These are phyloP conservation scores for Carterocephalus palaemon DNA, from an alignment of 2,888 invertebrate genomes.

Conservation along the genomic window DNA sequence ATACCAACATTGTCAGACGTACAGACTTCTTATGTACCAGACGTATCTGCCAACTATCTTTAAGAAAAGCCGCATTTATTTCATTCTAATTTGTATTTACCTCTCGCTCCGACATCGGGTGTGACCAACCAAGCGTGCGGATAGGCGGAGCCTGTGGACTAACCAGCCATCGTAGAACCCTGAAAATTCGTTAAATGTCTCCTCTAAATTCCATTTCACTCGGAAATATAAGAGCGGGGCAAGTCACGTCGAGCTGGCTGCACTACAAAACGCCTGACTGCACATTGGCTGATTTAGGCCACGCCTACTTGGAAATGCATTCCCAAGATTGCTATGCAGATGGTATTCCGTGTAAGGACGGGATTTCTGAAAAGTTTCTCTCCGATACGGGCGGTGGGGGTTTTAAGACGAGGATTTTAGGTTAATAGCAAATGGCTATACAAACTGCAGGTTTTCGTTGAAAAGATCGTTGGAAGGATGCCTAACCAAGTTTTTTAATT, in stretches of 20 bases:
- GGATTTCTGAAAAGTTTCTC: slow-evolving; percentile 50
- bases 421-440: slow-evolving; percentile 43
- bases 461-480: slow-evolving; percentile 21
- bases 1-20: slow-evolving; percentile 64
- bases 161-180: slow-evolving; percentile 52
- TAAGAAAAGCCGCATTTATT: slow-evolving; percentile 62
- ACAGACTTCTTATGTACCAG: slow-evolving; percentile 61
- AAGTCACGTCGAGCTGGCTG: slow-evolving; percentile 47
- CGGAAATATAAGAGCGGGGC: slow-evolving; percentile 40
- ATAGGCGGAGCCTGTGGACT: slow-evolving; percentile 60
- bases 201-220: slow-evolving; percentile 40
- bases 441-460: slow-evolving; percentile 19
- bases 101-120: slow-evolving; percentile 50
- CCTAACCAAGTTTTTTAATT: slow-evolving; percentile 25
- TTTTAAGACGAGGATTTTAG: slow-evolving; percentile 47
- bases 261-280: slow-evolving; percentile 76
- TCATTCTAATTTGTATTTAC: slow-evolving; percentile 59
- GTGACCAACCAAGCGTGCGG: slow-evolving; percentile 63
- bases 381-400: slow-evolving; percentile 44
- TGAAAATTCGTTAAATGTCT: slow-evolving; percentile 49
- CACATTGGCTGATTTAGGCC: slow-evolving; percentile 76
- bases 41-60: slow-evolving; percentile 72
- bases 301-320: slow-evolving; percentile 76
- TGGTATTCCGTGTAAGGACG: slow-evolving; percentile 54
- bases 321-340: slow-evolving; percentile 76